Base-by-base conservation (phyloP, 2,888 invertebrate genomes). In the Escarpia spicata region DNA sequence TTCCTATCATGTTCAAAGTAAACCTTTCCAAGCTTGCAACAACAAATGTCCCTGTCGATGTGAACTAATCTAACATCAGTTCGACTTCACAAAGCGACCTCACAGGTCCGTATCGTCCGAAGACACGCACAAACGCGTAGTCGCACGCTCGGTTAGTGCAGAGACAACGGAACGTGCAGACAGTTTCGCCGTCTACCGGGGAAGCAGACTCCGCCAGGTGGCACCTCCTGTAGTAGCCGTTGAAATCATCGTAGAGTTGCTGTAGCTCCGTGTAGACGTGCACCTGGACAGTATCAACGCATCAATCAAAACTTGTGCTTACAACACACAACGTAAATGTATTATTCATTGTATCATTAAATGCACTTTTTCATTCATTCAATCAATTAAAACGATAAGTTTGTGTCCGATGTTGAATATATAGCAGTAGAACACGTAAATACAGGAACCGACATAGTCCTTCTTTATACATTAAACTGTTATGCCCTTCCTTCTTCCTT, bases 51-150 rank as follows among this genome's bases (percentile, higher is more conserved):
- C 0, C 37, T 1, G 37, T 37, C 37, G 37, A 37, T 1, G 37
- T 37, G 37, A 37, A 26, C 26, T 19, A 75, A 75, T 19, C 75
- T 26, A 75, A 75, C 12, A 75, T 1, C 75, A 75, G 75, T 26
- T 75, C 75, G 75, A 75, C 75, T 75, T 75, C 75, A 75, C 75
- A 75, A 26, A 75, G 75, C 19, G 75, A 75, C 75, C 75, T 75
- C 75, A 75, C 75, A 75, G 75, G 75, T 75, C 75, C 75, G 75
- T 19, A 75, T 19, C 75, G 75, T 26, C 75, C 75, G 75, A 75
- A 75, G 75, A 75, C 75, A 26, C 75, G 75, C 75, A 75, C 75
- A 75, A 75, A 75, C 75, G 19, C 75, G 26, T 26, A 75, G 26
- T 75, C 75, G 75, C 75, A 75, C 75, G 26, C 26, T 75, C 75